These are phyloP conservation scores for Rotaria socialis DNA, from an alignment of 2,888 invertebrate species.

Conservation along the genomic window DNA sequence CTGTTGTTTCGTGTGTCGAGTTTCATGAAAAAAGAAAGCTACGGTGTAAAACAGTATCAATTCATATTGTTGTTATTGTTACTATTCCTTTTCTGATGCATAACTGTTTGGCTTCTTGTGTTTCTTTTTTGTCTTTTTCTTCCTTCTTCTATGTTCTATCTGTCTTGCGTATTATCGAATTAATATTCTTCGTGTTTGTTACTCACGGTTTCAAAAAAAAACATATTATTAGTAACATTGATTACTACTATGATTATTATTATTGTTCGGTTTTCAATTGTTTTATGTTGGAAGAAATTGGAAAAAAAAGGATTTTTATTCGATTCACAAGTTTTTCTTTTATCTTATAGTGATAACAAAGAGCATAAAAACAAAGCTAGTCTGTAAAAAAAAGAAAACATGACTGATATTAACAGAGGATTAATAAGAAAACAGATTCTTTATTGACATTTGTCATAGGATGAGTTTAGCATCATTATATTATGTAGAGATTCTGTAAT, in stretches of 20 bases:
- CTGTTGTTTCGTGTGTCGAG: conserved; percentile 29
- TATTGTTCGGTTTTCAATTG: not conserved
- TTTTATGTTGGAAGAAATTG: not conserved
- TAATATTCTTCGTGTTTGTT: conserved; percentile 17
- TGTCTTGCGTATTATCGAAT: conserved; percentile 29
- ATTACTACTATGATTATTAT: not conserved
- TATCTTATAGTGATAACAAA: too few relatives aligned
- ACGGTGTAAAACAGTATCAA: conserved; percentile 20
- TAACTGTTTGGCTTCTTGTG: not conserved
- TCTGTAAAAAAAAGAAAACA: too few relatives aligned
- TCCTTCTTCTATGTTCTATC: conserved; percentile 10
- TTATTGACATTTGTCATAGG: too few relatives aligned
- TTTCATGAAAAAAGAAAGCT: not conserved
- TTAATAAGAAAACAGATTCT: too few relatives aligned
- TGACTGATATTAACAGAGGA: too few relatives aligned
- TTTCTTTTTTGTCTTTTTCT: not conserved
- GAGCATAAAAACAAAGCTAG: too few relatives aligned
- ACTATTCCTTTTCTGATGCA: not conserved
- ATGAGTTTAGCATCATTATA: too few relatives aligned
- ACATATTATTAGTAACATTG: not conserved
- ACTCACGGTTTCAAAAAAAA: conserved; percentile 16
- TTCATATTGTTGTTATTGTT: conserved; percentile 26
- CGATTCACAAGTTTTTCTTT: too few relatives aligned
- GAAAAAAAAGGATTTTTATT: not conserved
- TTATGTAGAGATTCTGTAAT: too few relatives aligned